Evolutionary conservation across 2,113 vertebrate species (phyloP), one percentile per base, ranked within the genome.

Genomic region (Peromyscus polionotus): DNA sequence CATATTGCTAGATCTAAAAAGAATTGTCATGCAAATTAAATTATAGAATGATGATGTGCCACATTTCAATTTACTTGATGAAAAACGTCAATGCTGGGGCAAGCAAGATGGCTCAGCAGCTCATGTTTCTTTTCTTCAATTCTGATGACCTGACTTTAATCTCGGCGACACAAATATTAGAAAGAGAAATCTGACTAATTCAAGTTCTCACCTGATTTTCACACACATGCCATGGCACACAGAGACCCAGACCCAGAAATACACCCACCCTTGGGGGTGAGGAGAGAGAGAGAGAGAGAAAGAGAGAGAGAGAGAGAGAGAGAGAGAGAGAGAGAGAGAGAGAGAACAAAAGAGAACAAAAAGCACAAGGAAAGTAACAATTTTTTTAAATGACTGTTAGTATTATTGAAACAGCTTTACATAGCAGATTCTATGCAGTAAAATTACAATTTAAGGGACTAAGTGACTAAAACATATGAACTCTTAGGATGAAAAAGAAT

Each of bases 1-100:
- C 95, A 94, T 81, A 91, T 80, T 92, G 63, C 54, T 61, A 96
- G 10, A 96, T 13, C 85, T 93, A 65, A 96, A 97, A 97, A 93
- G 84, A 83, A 39, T 3, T 97, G 16, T 92, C 24, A 93, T 7
- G n/a, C 72, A 76, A 87, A 95, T 51, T 51, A 88, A 97, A 96
- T 79, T 95, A 67, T 17, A 95, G 28, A 96, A 96, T 96, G 95
- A n/a, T 67, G 79, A 87, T 48, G 24, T 42, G 16, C 4, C 42
- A 81, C 24, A 57, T 88, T 70, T 88, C 26, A 91, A 81, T 72
- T 93, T 90, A 79, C 51, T n/a, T 59, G 83, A 11, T 95, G 75
- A 68, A 51, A 59, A 51, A 51, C 51, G 24, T 48, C 3, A 51
- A 36, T 39, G 85, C 31, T 67, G 39, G 17, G 11, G 26, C 39